These are phyloP conservation scores for Scotopteryx bipunctaria DNA, from an alignment of 2,888 invertebrate species.

Conservation along the genomic window DNA sequence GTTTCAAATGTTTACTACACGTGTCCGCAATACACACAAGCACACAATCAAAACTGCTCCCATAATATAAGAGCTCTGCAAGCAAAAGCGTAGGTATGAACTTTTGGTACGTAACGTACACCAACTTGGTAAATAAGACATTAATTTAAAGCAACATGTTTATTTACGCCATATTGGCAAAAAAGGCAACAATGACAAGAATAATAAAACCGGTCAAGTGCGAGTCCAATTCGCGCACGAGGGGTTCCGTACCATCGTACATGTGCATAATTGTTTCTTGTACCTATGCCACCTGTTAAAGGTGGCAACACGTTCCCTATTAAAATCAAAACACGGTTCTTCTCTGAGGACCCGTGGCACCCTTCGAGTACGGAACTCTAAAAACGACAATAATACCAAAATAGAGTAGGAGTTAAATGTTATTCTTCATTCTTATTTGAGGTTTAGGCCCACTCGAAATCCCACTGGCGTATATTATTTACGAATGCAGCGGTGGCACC, in stretches of 20 bases:
- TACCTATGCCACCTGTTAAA: too few relatives aligned
- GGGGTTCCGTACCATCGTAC: too few relatives aligned
- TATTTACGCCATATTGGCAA: slow-evolving; percentile 26
- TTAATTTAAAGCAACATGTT: not conserved
- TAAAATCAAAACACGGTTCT: too few relatives aligned
- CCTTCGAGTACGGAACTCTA: too few relatives aligned
- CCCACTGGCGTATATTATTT: slow-evolving; percentile 56
- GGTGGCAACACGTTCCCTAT: too few relatives aligned
- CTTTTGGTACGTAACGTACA: too few relatives aligned
- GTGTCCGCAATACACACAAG: slow-evolving; percentile 11
- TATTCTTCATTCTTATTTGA: slow-evolving; percentile 47
- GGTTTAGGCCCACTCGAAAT: slow-evolving; percentile 51
- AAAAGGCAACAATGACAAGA: slow-evolving; percentile 33
- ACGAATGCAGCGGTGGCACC: slow-evolving; percentile 52
- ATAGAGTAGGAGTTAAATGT: slow-evolving; percentile 54
- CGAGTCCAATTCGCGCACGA: too few relatives aligned
- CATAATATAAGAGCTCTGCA: not conserved
- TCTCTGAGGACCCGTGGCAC: too few relatives aligned
- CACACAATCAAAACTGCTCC: not conserved
- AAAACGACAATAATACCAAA: slow-evolving; percentile 43
- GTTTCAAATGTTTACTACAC: slow-evolving; percentile 17
- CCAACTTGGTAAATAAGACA: slow-evolving; percentile 7
- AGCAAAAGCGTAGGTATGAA: too few relatives aligned
- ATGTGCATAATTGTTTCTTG: too few relatives aligned
- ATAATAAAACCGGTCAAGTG: too few relatives aligned